These are phyloP conservation scores for Nephotettix cincticeps DNA, from an alignment of 1,140 invertebrate species.

Conservation along the genomic window DNA sequence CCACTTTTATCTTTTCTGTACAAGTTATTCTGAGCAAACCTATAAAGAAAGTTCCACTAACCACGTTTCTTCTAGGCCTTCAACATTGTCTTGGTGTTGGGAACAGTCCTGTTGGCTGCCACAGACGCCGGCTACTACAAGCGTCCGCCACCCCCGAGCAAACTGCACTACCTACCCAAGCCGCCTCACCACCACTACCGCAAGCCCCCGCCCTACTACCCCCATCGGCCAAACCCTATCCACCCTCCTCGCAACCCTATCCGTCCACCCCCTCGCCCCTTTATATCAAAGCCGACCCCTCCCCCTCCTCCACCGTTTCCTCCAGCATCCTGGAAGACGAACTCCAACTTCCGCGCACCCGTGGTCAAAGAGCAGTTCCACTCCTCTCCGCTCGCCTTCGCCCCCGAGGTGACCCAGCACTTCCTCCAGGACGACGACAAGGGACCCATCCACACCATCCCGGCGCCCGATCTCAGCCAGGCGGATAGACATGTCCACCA, in stretches of 20 bases:
- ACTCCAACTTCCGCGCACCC: conserved; percentile 30
- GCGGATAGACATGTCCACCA: conserved; percentile 31
- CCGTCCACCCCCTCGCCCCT: neutral
- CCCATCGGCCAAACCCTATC: neutral
- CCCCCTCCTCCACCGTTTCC: conserved; percentile 24
- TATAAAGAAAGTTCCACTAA: too few relatives aligned
- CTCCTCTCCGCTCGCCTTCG: conserved; percentile 5
- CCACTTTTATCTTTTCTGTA: too few relatives aligned
- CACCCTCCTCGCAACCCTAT: conserved; percentile 15
- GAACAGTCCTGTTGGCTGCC: neutral
- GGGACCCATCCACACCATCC: conserved; percentile 78
- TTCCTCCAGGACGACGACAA: conserved; percentile 50
- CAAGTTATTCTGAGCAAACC: too few relatives aligned
- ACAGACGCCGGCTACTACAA: conserved; percentile 20
- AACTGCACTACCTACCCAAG: conserved; percentile 26
- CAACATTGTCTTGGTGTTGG: neutral
- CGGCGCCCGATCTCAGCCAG: conserved; percentile 71
- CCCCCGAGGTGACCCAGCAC: conserved; percentile 4
- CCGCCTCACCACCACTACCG: conserved; percentile 16
- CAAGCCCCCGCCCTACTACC: neutral
- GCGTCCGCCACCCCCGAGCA: conserved; percentile 15
- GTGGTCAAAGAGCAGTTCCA: conserved; percentile 33
- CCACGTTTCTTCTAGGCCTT: too few relatives aligned
- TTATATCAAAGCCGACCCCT: conserved; percentile 8
- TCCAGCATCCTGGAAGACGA: conserved; percentile 28